Conservation (phyloP, 2,113 vertebrate species). For the Hymenochirus boettgeri region DNA sequence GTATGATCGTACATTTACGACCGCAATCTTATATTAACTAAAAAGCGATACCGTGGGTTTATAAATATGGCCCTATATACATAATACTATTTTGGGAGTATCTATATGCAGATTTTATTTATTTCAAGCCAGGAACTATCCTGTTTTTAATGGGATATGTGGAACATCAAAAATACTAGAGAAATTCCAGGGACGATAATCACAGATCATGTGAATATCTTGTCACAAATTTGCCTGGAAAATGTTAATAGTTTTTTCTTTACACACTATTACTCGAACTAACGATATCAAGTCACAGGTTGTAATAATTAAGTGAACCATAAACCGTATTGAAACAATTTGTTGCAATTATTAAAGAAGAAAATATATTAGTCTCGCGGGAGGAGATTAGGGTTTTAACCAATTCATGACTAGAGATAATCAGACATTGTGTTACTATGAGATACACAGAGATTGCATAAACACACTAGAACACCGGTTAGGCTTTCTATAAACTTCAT, state of each 20-base stretch:
- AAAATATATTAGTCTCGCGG: too few relatives aligned
- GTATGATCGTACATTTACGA: too few relatives aligned
- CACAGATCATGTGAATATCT: slow-evolving; percentile 34
- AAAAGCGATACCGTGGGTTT: too few relatives aligned
- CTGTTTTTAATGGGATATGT: slow-evolving; percentile 25
- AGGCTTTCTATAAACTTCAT: neutral
- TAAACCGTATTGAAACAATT: slow-evolving; percentile 34
- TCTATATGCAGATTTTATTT: too few relatives aligned
- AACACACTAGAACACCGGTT: neutral
- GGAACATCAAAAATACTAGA: slow-evolving; percentile 15
- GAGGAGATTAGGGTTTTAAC: neutral
- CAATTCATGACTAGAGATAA: neutral
- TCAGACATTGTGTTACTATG: neutral
- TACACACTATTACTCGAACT: slow-evolving; percentile 20
- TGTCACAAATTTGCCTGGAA: slow-evolving; percentile 32
- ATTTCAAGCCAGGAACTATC: too few relatives aligned
- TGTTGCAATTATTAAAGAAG: slow-evolving; percentile 34
- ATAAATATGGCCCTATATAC: too few relatives aligned
- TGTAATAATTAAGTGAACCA: slow-evolving; percentile 36
- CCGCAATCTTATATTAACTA: too few relatives aligned
- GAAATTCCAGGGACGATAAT: slow-evolving; percentile 21
- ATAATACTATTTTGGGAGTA: too few relatives aligned
- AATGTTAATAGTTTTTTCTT: slow-evolving; percentile 28
- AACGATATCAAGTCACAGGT: slow-evolving; percentile 35
- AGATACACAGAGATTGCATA: neutral